Conservation (phyloP, 2,797 vertebrate species). For the Gadopsis marmoratus region DNA sequence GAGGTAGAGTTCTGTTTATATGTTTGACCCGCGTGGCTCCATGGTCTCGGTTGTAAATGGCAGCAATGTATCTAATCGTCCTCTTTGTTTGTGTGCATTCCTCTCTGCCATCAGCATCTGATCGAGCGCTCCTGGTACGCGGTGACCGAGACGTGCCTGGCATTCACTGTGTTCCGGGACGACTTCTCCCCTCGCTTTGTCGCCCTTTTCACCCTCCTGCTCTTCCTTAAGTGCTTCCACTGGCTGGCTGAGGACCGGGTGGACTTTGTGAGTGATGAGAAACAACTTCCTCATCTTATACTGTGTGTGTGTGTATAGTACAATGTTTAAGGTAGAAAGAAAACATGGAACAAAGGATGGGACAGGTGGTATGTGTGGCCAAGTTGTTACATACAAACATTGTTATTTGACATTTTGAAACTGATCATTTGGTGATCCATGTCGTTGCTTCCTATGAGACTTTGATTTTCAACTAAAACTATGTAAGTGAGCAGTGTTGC, state of each 20-base stretch:
- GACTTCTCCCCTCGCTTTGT: constrained; percentile 98
- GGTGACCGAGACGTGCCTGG: constrained; percentile 96
- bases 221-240: constrained; percentile 99
- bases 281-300: constrained; percentile 1
- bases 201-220: constrained; percentile 97
- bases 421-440: not conserved
- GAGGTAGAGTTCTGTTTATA: constrained; percentile 83
- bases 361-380: constrained; percentile 16
- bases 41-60: not conserved
- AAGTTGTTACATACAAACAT: not conserved
- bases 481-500: not conserved
- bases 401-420: not conserved
- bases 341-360: constrained; percentile 5
- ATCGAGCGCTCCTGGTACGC: constrained; percentile 98
- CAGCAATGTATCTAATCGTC: not conserved
- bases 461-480: not conserved
- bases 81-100: constrained; percentile 1
- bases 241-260: constrained; percentile 98
- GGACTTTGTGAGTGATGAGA: constrained; percentile 91
- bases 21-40: not conserved
- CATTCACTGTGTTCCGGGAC: constrained; percentile 98
- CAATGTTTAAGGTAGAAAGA: constrained; percentile 17
- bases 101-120: constrained; percentile 87
- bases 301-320: not conserved
- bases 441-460: no score